Base-by-base conservation (phyloP, 2,888 invertebrate species). In the Dichetophora obliterata region DNA sequence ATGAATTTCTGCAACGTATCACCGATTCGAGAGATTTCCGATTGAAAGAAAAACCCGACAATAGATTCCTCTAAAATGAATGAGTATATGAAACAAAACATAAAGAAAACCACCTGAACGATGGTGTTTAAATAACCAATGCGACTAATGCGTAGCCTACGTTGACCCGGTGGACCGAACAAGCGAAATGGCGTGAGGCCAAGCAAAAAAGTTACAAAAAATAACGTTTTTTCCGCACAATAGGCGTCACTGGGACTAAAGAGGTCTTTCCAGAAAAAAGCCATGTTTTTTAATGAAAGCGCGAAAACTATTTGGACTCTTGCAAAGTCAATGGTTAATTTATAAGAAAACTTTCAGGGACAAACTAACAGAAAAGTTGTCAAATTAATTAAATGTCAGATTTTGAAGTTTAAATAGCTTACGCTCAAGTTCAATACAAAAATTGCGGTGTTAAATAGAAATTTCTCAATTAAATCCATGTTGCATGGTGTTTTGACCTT, bases 11-110 rank as follows among this genome's bases (percentile, higher is more conserved):
- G 89, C 24, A 89, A 71, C 0, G 85, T 84, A 63, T 89, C 89
- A 11, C 89, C 89, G 48, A 89, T 79, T 76, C 85, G 83, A 0
- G 89, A 88, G 54, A 89, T 88, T 68, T 87, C 84, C 16, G 88
- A 88, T 68, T 88, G 85, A 70, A 89, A 88, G 77, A 89, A 89
- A 78, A 86, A 89, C 2, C 86, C 86, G 19, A 89, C 88, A 80
- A 89, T 89, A 11, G 87, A 88, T 69, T 89, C 87, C 69, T 86
- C 82, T 65, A 85, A 77, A 4, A 85, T 70, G 63, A 88, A 84
- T 0, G 88, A 85, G 34, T 83, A 80, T 9, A 86, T 52, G 65
- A 88, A 88, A 77, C 89, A 89, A 75, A 85, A 86, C 80, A 85
- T 84, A 63, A 88, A 89, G 80, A 87, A 85, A 22, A 80, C 81